Evolutionary conservation across 37 sponge, comb jelly and placozoan species (phyloP).

Genomic region (Theonella swinhoei): DNA sequence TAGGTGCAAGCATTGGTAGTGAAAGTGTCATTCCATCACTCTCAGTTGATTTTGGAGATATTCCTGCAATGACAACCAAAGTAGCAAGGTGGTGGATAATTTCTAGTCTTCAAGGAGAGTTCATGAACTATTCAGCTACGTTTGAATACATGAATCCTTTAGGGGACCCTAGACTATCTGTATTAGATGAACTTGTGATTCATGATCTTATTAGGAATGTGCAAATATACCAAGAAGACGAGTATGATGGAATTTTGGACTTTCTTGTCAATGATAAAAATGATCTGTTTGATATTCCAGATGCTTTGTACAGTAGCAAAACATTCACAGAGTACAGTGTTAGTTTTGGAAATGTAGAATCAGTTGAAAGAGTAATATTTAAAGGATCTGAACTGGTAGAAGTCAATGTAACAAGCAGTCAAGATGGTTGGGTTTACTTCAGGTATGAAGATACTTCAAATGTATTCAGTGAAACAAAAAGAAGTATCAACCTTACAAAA

Average conservation of each 20-base stretch:
- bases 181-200: conserved; percentile 32
- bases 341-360: conserved; percentile 5
- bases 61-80: conserved; percentile 19
- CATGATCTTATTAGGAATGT: conserved; percentile 42
- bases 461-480: not conserved
- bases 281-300: conserved; percentile 18
- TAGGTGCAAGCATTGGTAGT: conserved; percentile 40
- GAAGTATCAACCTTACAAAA: conserved; percentile 1
- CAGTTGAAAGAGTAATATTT: too few relatives aligned
- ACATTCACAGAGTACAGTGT: conserved; percentile 20
- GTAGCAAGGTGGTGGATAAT: conserved; percentile 43
- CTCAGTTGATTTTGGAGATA: conserved; percentile 17
- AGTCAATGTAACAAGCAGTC: not conserved
- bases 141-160: conserved; percentile 43
- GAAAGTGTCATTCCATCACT: conserved; percentile 27
- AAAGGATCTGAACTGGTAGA: too few relatives aligned
- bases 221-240: not conserved
- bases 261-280: conserved; percentile 31
- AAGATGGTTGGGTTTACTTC: conserved; percentile 15
- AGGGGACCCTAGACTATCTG: conserved; percentile 38
- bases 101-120: conserved; percentile 36
- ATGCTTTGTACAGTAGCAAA: conserved; percentile 33
- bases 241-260: conserved; percentile 42
- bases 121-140: conserved; percentile 35
- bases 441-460: not conserved